Conservation (phyloP, 2,113 vertebrate genomes). For the Cololabis saira region DNA sequence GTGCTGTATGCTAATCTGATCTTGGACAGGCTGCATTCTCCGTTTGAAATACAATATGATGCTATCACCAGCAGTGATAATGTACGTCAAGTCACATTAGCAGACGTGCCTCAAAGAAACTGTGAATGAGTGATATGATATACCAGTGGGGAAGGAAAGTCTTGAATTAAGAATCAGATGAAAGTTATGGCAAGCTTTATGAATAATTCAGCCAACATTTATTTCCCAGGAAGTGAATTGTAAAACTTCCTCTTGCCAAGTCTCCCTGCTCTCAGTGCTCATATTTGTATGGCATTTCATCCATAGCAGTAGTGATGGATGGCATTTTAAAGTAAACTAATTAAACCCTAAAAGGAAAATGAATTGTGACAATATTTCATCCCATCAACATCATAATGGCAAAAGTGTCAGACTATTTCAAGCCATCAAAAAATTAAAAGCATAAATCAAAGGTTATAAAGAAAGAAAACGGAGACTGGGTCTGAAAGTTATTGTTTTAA, state of each 20-base stretch:
- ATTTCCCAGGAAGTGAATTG: conserved; percentile 83
- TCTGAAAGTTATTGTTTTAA: conserved; percentile 84
- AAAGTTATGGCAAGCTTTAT: conserved; percentile 74
- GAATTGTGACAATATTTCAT: conserved; percentile 90
- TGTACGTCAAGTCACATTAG: conserved; percentile 40
- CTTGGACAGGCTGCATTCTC: conserved; percentile 18
- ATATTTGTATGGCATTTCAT: conserved; percentile 80
- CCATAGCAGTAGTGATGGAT: conserved; percentile 90
- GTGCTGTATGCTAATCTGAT: conserved; percentile 41
- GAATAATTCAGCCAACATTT: conserved; percentile 87
- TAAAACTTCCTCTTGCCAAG: conserved; percentile 84
- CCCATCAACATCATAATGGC: conserved; percentile 84
- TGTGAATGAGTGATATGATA: conserved; percentile 47
- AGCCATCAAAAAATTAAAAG: conserved; percentile 94
- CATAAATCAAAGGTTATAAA: conserved; percentile 91
- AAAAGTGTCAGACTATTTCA: conserved; percentile 88
- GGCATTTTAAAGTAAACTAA: conserved; percentile 92
- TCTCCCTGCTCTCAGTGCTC: conserved; percentile 67
- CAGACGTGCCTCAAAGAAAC: conserved; percentile 53
- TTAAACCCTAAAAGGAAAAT: conserved; percentile 89
- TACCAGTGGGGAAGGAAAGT: conserved; percentile 61
- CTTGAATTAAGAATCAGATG: conserved; percentile 75
- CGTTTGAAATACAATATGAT: conserved; percentile 54
- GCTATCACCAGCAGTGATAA: conserved; percentile 50
- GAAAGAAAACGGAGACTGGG: conserved; percentile 52